Base-by-base conservation (phyloP, 2,797 vertebrate species). In the Phoxinus dragarum region DNA sequence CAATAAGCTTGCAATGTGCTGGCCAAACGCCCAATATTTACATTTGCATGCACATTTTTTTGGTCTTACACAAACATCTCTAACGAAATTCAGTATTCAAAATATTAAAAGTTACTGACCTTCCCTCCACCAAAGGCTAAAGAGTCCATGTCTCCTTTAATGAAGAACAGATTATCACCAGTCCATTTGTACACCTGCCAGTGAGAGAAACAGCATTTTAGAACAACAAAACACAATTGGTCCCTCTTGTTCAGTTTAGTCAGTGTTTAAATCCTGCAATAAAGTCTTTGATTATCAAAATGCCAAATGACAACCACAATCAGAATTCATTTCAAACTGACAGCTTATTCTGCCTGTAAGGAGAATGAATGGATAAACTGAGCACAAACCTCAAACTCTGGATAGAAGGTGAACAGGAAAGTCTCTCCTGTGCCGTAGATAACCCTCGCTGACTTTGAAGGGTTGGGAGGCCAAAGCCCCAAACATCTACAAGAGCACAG, bases 151-250 rank as follows among this genome's bases (percentile, higher is more conserved):
- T 99, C 98, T 92, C 98, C 98, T 95, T 99, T 99, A 88, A 99
- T 98, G 92, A 99, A 99, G 93, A 99, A 99, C 97, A 99, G 98
- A 92, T 99, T 99, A 93, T 99, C 98, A 79, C 98, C 98, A 59
- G 98, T 99, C 98, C 98, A 99, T 90, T 98, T 99, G 94, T 96
- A 99, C 88, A 97, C 96, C 98, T 99, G 31, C 74, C 12, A 81
- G 52, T 83, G 40, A 90, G 84, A 92, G 59, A 90, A n/a, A 76
- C 56, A 76, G 56, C 52, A 31, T 44, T 77, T 69, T 71, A 67
- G n/a, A 61, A 69, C 36, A 31, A 59, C 40, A 12, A 67, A 84
- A 34, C 19, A 66, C 54, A 12, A 38, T 21, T 66, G 23, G 10
- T 61, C 23, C 4, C 56, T 61, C 56, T 61, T 27, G 64, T 66